Base-by-base conservation (phyloP, 2,113 vertebrate genomes). In the Lipophrys pholis region DNA sequence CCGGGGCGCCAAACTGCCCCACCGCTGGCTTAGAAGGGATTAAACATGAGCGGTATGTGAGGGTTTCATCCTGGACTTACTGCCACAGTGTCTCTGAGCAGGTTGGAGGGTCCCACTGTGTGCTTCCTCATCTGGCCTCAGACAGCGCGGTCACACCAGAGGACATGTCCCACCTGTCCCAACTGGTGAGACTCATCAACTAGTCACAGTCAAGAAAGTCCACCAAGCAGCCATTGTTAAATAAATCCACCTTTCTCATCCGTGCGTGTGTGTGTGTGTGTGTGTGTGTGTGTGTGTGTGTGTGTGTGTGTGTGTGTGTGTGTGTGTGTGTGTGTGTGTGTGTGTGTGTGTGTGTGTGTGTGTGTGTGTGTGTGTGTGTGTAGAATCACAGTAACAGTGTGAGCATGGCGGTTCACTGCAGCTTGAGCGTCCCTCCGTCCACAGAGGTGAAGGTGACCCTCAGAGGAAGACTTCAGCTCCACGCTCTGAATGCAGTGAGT, bases 371-470 rank as follows among this genome's bases (percentile, higher is more conserved):
- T 38, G 21, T 53, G 12, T 35, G 11, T 71, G 2, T 61, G 30
- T 86, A 98, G 97, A 97, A 97, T 76, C 91, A 91, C 59, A 96
- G 94, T 78, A 97, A 95, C 85, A 93, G 95, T 0, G 90, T 78
- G 0, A 83, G 94, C 0, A 3, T 96, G 48, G 85, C 78, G 72
- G 93, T 96, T 2, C 83, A 87, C 63, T 98, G 96, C 85, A 51
- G 62, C 0, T 80, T 97, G 75, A 84, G 15, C 1, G 39, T 98
- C 39, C 89, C 87, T 0, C 87, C 95, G 46, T 92, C 81, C 9
- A 84, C 91, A 78, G 93, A 95, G 70, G 71, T 93, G 61, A 85
- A 49, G 70, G 62, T 98, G 76, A 93, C 83, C 5, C 45, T 97
- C 41, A 62, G 38, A 7, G 97, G 96, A 11, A 83, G 86, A 5